Evolutionary conservation across 2,113 vertebrate genomes (phyloP), one percentile per base, ranked within the genome.

Genomic region (Muntiacus muntjak): DNA sequence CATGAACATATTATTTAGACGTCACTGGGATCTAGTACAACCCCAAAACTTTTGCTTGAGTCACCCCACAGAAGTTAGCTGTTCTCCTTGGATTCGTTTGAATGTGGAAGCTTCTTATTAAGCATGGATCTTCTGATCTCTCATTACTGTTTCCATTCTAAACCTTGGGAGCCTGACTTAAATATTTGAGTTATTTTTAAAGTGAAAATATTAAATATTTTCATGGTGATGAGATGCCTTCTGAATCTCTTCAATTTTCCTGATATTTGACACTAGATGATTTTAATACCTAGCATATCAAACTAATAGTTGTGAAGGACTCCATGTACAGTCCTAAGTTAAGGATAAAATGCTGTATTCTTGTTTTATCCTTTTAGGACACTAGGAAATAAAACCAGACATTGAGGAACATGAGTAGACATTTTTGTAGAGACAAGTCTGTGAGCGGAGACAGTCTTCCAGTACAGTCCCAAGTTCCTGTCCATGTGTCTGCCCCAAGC

Each of bases 191-290:
- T 88, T 33, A 40, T 21, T 89, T 84, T 54, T 43, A 21, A 15
- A 71, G 58, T 91, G 81, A 40, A 90, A 89, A 57, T 90, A 45
- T 82, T 89, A 95, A 95, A 33, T 74, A 17, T 26, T 87, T 95
- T 82, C 8, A 67, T 87, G 19, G 14, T 55, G 62, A 50, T 25
- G 30, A 45, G 33, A 45, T 89, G 23, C 36, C 33, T 89, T 90
- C 47, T 94, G 55, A 82, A 57, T 84, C 12, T 40, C n/a, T 74
- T 82, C 30, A 11, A 45, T 92, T 71, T 21, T 36, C 54, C 45
- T 86, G 40, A 36, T 91, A 13, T 89, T 90, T 90, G 23, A 78
- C 45, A 62, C 36, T 40, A 84, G 16, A 52, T 88, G 60, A 91
- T 83, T 84, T 96, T 45, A 89, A 83, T 74, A 78, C 8, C 43